A percentile compares a stretch with the other conserved stretches of the same genome.
phyloP scores from a whole-genome alignment of 2,113 vertebrate genomes.

The Leucopsar rothschildi region DNA sequence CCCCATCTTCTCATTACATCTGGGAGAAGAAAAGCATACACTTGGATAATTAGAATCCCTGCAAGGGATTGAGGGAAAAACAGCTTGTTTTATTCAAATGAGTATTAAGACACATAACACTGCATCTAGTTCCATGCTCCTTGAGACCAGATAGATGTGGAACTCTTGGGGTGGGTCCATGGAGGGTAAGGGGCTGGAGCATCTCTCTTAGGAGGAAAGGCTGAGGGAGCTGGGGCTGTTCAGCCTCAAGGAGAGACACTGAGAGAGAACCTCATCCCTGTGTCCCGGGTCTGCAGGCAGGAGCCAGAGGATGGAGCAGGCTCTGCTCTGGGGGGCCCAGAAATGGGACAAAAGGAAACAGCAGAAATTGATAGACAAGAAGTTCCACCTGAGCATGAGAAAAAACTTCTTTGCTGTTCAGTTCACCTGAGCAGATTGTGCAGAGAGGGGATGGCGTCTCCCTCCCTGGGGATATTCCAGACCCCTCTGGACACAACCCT shows the following conservation, averaged over 20 bases:
- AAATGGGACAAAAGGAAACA: not conserved
- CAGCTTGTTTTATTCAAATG: not conserved
- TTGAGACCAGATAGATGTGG: not conserved
- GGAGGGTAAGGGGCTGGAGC: not conserved
- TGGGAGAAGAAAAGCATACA: not conserved
- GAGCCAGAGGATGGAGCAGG: not conserved
- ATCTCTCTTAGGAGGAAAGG: not conserved
- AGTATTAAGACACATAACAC: not conserved
- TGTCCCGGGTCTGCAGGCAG: not conserved
- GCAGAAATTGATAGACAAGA: not conserved
- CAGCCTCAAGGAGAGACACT: fast-evolving
- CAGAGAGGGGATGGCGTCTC: not conserved
- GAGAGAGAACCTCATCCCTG: fast-evolving
- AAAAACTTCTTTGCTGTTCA: too few species aligned
- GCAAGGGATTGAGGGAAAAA: not conserved
- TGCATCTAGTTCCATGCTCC: not conserved
- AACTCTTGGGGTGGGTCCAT: not conserved
- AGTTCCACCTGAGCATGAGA: not conserved
- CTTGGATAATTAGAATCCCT: not conserved
- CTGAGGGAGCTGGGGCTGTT: not conserved
- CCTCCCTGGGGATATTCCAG: not conserved
- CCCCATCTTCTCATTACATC: not conserved
- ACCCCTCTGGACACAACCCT: too few species aligned
- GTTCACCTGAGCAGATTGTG: not conserved
- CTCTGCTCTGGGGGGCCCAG: not conserved